These are phyloP conservation scores for Rhynchomys soricoides DNA, from an alignment of 2,113 vertebrate genomes.

Conservation along the genomic window DNA sequence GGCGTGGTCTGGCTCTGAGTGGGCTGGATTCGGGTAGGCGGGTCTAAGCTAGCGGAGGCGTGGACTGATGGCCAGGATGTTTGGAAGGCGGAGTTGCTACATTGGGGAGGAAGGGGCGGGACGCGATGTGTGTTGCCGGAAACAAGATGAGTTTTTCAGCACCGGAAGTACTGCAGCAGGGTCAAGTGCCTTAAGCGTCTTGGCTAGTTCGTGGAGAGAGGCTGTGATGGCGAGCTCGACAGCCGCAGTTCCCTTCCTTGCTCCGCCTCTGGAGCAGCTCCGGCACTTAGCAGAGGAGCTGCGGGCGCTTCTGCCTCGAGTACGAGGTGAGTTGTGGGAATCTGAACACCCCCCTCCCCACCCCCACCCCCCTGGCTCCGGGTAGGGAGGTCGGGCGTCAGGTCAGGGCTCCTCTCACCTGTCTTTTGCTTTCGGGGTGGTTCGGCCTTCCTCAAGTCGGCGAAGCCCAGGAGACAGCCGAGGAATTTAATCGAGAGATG, in stretches of 20 bases:
- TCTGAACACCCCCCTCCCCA: no score
- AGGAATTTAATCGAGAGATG: conserved; percentile 88
- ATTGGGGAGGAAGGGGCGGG: background rate
- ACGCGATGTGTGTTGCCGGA: conserved; percentile 46
- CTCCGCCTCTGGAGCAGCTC: conserved; percentile 80
- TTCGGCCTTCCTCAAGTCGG: conserved; percentile 84
- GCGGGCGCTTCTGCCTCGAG: conserved; percentile 84
- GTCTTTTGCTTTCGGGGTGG: background rate
- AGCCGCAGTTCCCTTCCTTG: background rate
- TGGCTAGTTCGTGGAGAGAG: fast-evolving
- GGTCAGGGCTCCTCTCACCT: background rate
- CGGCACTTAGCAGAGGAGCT: conserved; percentile 85
- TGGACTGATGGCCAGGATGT: background rate
- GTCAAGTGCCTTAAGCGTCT: fast-evolving
- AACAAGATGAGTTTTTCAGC: fast-evolving
- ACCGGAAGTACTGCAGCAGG: fast-evolving
- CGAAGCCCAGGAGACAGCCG: conserved; percentile 87
- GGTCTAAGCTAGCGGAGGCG: background rate
- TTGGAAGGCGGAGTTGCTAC: background rate
- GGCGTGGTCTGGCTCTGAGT: no score
- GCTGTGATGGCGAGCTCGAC: background rate
- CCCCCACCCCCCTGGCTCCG: conserved; percentile 85
- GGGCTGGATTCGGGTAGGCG: background rate
- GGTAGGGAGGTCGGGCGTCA: background rate
- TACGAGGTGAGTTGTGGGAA: conserved; percentile 87